phyloP scores from a whole-genome alignment of 2,888 invertebrate species.

The Neria commutata region DNA sequence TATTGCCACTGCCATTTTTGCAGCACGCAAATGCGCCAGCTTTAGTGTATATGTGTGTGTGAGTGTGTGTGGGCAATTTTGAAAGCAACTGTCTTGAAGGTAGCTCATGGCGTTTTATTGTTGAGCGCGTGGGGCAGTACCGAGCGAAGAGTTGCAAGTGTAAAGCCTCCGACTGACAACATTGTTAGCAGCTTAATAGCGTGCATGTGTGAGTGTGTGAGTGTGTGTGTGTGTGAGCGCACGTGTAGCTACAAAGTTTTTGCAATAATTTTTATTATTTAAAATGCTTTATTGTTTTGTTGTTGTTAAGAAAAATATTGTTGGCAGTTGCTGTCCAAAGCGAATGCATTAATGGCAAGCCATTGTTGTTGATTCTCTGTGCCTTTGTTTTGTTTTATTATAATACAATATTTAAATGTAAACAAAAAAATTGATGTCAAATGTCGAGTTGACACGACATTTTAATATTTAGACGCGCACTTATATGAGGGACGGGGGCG shows the following conservation, averaged over 20 bases:
- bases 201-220: background rate
- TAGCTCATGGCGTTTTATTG: too few relatives aligned
- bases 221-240: background rate
- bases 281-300: too few relatives aligned
- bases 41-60: too few relatives aligned
- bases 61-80: too few relatives aligned
- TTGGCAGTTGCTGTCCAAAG: conserved; percentile 4
- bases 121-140: too few relatives aligned
- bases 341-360: background rate
- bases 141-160: background rate
- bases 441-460: conserved; percentile 56
- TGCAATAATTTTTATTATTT: background rate
- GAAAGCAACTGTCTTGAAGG: too few relatives aligned
- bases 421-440: conserved; percentile 58
- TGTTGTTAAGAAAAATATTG: too few relatives aligned
- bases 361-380: conserved; percentile 13
- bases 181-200: background rate
- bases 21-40: background rate
- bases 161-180: background rate
- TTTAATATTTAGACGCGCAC: conserved; percentile 45
- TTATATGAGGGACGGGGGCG: background rate
- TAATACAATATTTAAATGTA: conserved; percentile 50
- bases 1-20: conserved; percentile 3
- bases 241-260: background rate
- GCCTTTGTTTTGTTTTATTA: conserved; percentile 10